These are phyloP conservation scores for Tridacna crocea DNA, from an alignment of 2,888 invertebrate genomes.

Conservation along the genomic window DNA sequence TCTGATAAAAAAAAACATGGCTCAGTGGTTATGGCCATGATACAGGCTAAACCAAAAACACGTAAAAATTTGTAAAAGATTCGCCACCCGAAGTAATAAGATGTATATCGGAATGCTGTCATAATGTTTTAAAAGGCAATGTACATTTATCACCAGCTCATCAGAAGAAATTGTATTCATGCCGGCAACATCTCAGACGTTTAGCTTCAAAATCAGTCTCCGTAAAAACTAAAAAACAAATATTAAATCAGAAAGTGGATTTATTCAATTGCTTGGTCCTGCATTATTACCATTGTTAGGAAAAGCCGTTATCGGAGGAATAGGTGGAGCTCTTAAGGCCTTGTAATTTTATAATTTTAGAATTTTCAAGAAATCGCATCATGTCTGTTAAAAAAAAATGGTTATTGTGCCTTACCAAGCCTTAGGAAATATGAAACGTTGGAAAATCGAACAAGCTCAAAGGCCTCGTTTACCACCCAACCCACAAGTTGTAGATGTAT, in stretches of 20 bases:
- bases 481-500: constrained; percentile 7
- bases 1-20: no score
- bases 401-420: constrained; percentile 22
- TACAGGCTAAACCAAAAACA: no score
- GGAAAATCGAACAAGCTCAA: constrained; percentile 20
- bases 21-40: no score
- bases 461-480: constrained; percentile 7
- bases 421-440: constrained; percentile 12
- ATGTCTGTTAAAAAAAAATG: constrained; percentile 26
- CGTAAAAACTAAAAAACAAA: not conserved
- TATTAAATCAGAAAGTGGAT: no score
- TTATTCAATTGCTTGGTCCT: no score
- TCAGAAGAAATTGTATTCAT: not conserved
- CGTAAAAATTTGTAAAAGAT: not conserved
- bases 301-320: no score
- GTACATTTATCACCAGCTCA: not conserved
- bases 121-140: constrained; percentile 1
- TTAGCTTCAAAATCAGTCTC: not conserved
- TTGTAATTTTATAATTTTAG: no score
- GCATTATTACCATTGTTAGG: no score
- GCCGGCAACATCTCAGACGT: not conserved
- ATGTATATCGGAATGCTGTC: not conserved
- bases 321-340: no score
- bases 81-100: not conserved
- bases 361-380: no score